A percentile compares a stretch with the other conserved stretches of the same genome.
Evolutionary conservation across 2,113 vertebrate species (phyloP).

Genomic region (Oncorhynchus keta): DNA sequence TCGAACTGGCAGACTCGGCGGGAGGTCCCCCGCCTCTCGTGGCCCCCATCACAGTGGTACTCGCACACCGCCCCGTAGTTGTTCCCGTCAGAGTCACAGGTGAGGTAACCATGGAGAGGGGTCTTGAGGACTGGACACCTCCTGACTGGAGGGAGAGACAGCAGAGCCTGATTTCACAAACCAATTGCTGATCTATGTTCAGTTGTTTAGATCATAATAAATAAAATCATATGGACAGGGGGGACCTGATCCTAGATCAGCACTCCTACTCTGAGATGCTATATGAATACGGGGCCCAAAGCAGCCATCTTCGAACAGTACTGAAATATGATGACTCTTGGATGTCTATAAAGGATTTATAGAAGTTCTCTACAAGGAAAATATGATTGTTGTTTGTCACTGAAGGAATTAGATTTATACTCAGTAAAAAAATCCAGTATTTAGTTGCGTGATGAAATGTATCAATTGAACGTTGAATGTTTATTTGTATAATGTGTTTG

Average conservation of each 20-base stretch:
- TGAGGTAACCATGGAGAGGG: conserved; percentile 84
- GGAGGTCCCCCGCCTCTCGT: conserved; percentile 78
- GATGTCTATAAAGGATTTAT: background rate
- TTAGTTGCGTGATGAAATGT: background rate
- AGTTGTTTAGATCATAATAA: too few relatives aligned
- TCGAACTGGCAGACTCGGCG: conserved; percentile 85
- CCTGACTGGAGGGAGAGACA: conserved; percentile 73
- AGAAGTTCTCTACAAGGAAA: background rate
- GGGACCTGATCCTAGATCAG: too few relatives aligned
- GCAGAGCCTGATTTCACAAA: background rate
- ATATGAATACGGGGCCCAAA: too few relatives aligned
- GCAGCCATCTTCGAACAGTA: too few relatives aligned
- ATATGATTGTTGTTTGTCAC: background rate
- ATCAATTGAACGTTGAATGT: background rate
- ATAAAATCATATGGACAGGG: too few relatives aligned
- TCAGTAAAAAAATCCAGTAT: background rate
- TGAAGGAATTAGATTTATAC: background rate
- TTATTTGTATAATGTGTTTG: background rate
- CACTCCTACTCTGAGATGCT: too few relatives aligned
- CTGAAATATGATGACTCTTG: too few relatives aligned
- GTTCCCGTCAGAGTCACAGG: conserved; percentile 83
- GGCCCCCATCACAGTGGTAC: conserved; percentile 86
- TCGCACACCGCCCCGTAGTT: conserved; percentile 92
- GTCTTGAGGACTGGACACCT: conserved; percentile 81
- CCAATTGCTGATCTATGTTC: too few relatives aligned